phyloP scores from a whole-genome alignment of 2,113 vertebrate genomes.

The Illadopsis cleaveri region DNA sequence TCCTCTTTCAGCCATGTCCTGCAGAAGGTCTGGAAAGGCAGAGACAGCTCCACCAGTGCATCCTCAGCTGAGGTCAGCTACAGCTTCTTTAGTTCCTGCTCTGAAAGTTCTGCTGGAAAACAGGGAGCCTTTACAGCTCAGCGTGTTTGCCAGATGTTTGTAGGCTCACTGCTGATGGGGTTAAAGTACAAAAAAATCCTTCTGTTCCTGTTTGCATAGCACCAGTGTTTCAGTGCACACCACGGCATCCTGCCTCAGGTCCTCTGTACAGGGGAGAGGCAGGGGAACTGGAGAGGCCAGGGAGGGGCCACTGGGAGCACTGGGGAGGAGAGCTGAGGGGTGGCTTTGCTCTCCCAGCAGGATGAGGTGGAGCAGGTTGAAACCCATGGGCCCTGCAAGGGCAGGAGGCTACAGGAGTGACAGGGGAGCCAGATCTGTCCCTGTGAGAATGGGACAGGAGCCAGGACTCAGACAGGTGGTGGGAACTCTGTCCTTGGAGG shows the following conservation, averaged over 20 bases:
- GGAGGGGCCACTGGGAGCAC: neutral
- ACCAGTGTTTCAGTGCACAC: neutral
- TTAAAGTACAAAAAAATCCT: neutral
- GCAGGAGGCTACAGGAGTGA: neutral
- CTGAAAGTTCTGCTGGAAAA: neutral
- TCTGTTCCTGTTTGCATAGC: neutral
- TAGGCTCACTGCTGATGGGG: neutral
- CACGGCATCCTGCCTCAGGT: accelerated
- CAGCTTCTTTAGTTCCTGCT: neutral
- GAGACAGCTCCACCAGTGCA: neutral
- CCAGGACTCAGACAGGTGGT: neutral
- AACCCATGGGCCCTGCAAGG: neutral
- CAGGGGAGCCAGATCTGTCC: accelerated
- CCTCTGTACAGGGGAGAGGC: neutral
- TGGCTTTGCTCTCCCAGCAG: neutral
- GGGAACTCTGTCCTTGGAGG: neutral
- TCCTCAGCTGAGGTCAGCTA: neutral
- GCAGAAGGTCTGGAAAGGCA: neutral
- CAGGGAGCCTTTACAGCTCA: neutral
- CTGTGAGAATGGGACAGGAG: neutral
- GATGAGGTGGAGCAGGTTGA: neutral
- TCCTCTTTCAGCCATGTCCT: neutral
- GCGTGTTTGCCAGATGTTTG: neutral
- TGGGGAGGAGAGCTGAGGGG: neutral
- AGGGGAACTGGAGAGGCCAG: neutral